A percentile compares a stretch with the other conserved stretches of the same genome.
Conservation (phyloP, 2,113 vertebrate species). For the Mola mola region DNA sequence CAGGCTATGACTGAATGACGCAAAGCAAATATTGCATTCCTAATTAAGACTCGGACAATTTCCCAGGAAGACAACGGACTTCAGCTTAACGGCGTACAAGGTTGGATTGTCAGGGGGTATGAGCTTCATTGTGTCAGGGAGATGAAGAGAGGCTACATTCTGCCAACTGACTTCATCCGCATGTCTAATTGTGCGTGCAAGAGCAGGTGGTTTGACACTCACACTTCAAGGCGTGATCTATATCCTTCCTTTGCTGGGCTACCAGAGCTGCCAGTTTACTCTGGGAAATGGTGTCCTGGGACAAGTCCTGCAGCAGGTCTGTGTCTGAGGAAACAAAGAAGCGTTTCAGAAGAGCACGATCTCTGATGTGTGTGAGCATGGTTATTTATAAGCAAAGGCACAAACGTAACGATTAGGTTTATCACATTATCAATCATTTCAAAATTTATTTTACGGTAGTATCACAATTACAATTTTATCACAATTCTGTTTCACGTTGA, state of each 20-base stretch:
- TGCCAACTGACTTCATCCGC: slow-evolving; percentile 15
- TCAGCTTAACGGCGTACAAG: slow-evolving; percentile 50
- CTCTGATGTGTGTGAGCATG: too few species aligned
- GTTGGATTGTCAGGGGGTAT: slow-evolving; percentile 63
- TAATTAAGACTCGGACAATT: slow-evolving; percentile 67
- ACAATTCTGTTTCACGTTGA: too few species aligned
- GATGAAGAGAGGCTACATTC: slow-evolving; percentile 7
- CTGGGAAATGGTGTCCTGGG: slow-evolving; percentile 82
- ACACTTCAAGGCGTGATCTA: slow-evolving; percentile 89
- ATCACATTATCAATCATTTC: too few species aligned
- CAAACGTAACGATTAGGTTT: too few species aligned
- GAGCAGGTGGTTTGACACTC: slow-evolving; percentile 70
- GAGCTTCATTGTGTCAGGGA: slow-evolving; percentile 43
- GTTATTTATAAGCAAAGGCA: too few species aligned
- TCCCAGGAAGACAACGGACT: slow-evolving; percentile 42
- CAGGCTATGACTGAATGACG: slow-evolving; percentile 25
- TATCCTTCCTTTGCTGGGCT: slow-evolving; percentile 83
- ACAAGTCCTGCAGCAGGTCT: slow-evolving; percentile 86
- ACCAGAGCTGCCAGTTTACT: slow-evolving; percentile 84
- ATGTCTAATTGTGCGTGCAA: slow-evolving; percentile 6
- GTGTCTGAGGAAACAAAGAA: slow-evolving; percentile 78
- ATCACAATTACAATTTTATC: too few species aligned
- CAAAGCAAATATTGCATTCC: slow-evolving; percentile 53
- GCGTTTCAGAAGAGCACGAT: neutral
- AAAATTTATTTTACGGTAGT: too few species aligned